phyloP scores from a whole-genome alignment of 2,797 vertebrate genomes.

The Furcifer pardalis region DNA sequence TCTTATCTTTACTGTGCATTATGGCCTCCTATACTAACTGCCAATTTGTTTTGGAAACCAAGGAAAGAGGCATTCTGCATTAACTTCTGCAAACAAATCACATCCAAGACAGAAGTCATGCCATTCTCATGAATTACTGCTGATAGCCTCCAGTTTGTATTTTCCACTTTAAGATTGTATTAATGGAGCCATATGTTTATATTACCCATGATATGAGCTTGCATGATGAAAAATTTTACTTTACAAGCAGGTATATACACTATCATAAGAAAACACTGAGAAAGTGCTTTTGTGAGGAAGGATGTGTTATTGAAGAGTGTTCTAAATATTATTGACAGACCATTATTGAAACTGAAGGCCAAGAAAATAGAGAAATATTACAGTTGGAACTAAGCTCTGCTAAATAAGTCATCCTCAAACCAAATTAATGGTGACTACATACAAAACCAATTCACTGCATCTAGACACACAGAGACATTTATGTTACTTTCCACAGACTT shows the following conservation, averaged over 20 bases:
- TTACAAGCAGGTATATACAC: slow-evolving; percentile 44
- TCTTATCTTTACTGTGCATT: slow-evolving; percentile 59
- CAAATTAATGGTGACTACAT: neutral
- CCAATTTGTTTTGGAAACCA: slow-evolving; percentile 45
- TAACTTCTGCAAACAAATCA: slow-evolving; percentile 30
- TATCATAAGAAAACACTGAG: slow-evolving; percentile 7
- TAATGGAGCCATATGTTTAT: slow-evolving; percentile 60
- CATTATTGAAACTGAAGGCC: neutral
- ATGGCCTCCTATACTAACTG: slow-evolving; percentile 14
- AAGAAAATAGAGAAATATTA: accelerated
- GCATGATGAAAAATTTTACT: slow-evolving; percentile 50
- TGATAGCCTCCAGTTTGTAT: slow-evolving; percentile 40
- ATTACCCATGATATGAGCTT: neutral
- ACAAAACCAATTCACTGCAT: neutral
- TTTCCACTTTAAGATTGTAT: slow-evolving; percentile 22
- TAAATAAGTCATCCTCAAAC: neutral
- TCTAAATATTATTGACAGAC: slow-evolving; percentile 17
- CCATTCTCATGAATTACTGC: slow-evolving; percentile 18
- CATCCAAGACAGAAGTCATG: slow-evolving; percentile 14
- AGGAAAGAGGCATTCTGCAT: slow-evolving; percentile 30
- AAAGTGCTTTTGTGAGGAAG: neutral
- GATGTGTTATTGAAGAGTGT: slow-evolving; percentile 21
- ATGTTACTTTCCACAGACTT: neutral
- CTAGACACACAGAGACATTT: neutral
- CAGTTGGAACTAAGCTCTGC: neutral